Evolutionary conservation across 2,797 vertebrate species (phyloP).

Genomic region (Apogon talboti): DNA sequence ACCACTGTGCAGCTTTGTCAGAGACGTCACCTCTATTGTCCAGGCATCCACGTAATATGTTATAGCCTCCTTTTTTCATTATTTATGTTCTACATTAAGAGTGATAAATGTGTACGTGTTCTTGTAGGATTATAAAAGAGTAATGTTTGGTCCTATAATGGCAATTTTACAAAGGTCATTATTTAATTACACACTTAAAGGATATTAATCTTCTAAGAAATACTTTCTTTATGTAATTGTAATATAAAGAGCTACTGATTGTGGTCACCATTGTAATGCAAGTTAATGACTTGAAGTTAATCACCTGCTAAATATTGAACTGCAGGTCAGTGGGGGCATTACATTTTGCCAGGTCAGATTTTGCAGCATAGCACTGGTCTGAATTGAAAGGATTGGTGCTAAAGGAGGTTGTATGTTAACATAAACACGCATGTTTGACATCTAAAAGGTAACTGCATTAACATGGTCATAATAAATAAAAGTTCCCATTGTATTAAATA

Average conservation of each 20-base stretch:
- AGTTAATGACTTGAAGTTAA: conserved; percentile 13
- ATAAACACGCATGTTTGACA: too few species aligned
- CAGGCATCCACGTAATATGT: not conserved
- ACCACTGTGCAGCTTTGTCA: not conserved
- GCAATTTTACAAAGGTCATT: conserved; percentile 23
- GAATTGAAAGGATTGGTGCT: too few species aligned
- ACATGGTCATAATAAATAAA: too few species aligned
- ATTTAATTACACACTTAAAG: conserved; percentile 33
- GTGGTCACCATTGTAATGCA: conserved; percentile 12
- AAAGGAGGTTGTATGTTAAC: too few species aligned
- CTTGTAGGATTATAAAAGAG: conserved; percentile 32
- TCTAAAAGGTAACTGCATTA: too few species aligned
- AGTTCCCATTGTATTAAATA: too few species aligned
- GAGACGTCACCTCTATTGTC: not conserved
- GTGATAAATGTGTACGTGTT: conserved; percentile 31
- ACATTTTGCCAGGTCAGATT: not conserved
- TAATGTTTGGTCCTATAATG: conserved; percentile 39
- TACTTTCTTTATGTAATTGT: conserved; percentile 13
- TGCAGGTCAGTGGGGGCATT: not conserved
- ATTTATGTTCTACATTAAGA: not conserved
- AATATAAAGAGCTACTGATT: conserved; percentile 39
- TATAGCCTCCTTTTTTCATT: conserved; percentile 10
- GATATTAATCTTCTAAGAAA: conserved; percentile 22
- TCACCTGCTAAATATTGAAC: conserved; percentile 15
- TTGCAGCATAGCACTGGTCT: not conserved